Evolutionary conservation across 2,113 vertebrate genomes (phyloP), one percentile per base, ranked within the genome.

Genomic region (Gnathonemus echidnorhynchus): DNA sequence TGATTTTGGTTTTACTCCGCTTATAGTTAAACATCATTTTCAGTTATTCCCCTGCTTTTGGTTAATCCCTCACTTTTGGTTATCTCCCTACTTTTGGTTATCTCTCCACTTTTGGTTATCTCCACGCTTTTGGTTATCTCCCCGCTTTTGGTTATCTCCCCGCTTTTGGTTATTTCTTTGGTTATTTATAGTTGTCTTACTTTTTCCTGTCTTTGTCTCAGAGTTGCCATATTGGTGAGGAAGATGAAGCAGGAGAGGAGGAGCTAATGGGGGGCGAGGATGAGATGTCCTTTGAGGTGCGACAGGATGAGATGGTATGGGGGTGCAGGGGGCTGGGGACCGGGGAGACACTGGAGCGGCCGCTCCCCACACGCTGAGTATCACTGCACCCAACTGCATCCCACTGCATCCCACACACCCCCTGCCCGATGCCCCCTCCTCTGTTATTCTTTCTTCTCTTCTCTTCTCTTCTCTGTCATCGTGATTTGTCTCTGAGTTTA

Each of bases 231-330:
- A 95, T 97, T 87, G 96, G 95, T 91, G 97, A 98, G 92, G 97
- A 96, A 91, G 96, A 95, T 92, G 97, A 96, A 92, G 96, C 95
- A 87, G 96, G 92, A 90, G 95, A 94, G 13, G 96, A 96, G 93
- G 94, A 88, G 87, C 49, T 94, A 86, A 95, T 97, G 90, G 96
- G 95, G 88, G 94, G 94, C 88, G 92, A 93, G 15, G 97, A 96
- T 94, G 96, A 98, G 93, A 96, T 96, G 92, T 93, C 97, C 87
- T 98, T 98, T 95, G 98, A 98, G 96, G 98, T 98, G 96, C 95
- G 95, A 94, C 93, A 94, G 94, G 93, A 95, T 93, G 95, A 96
- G 94, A 95, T 95, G 95, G 96, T 96, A 96, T 95, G 94, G 95
- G 95, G 95, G 93, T 92, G 87, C 95, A 91, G 92, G 95, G 95